These are phyloP conservation scores for Hipparchia semele DNA, from an alignment of 2,888 invertebrate species.

Conservation along the genomic window DNA sequence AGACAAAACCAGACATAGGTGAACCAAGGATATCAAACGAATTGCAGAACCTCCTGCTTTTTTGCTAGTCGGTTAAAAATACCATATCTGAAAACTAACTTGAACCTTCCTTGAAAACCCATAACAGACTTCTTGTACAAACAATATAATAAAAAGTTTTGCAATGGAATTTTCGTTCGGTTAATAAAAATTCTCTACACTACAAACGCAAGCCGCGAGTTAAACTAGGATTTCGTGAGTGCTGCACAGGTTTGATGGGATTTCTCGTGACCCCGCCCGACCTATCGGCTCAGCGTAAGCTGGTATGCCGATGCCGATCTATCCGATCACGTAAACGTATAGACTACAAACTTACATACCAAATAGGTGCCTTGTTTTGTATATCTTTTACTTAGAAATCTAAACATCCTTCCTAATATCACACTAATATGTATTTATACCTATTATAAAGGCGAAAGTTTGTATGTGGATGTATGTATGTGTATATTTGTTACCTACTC, in stretches of 20 bases:
- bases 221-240: conserved; percentile 17
- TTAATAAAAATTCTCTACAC: conserved; percentile 12
- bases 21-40: too few relatives aligned
- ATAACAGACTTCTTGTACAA: background rate
- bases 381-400: background rate
- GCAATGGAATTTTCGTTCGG: conserved; percentile 5
- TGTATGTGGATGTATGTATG: too few relatives aligned
- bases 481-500: too few relatives aligned
- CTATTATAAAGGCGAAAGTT: too few relatives aligned
- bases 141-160: background rate
- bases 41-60: too few relatives aligned
- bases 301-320: conserved; percentile 22
- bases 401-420: too few relatives aligned
- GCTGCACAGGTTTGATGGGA: conserved; percentile 19
- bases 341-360: too few relatives aligned
- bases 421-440: too few relatives aligned
- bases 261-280: conserved; percentile 27
- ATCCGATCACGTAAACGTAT: conserved; percentile 20
- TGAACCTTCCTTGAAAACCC: background rate
- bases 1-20: too few relatives aligned
- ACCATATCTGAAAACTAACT: too few relatives aligned
- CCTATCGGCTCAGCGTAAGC: conserved; percentile 9
- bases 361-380: background rate
- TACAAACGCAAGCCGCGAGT: conserved; percentile 11
- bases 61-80: too few relatives aligned